Conservation (phyloP, 2,888 invertebrate genomes). For the Augiades crinisus region DNA sequence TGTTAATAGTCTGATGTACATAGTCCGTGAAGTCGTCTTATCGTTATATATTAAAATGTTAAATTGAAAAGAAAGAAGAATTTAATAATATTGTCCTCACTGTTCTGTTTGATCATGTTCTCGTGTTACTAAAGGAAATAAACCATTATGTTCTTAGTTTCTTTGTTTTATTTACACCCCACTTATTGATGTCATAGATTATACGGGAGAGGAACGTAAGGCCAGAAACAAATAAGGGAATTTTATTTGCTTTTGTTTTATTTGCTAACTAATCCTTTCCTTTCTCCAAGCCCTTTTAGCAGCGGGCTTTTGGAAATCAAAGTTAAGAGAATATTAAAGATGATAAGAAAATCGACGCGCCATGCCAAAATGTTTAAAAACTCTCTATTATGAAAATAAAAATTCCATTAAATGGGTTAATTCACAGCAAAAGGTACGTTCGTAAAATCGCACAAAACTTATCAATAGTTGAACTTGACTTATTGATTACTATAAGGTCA, state of each 20-base stretch:
- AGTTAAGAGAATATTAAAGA: background rate
- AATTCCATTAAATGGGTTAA: no score
- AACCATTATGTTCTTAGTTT: background rate
- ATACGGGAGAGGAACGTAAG: conserved; percentile 6
- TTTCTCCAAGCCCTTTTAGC: conserved; percentile 41
- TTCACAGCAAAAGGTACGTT: no score
- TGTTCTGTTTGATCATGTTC: background rate
- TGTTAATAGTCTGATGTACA: no score
- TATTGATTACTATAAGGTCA: no score
- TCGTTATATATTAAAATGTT: no score
- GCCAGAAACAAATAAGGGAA: conserved; percentile 39
- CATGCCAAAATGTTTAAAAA: no score
- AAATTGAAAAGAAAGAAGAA: background rate
- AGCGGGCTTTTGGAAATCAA: conserved; percentile 41
- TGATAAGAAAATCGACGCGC: no score
- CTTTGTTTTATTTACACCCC: conserved; percentile 45
- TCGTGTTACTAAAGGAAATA: background rate
- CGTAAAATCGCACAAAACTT: no score
- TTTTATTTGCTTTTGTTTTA: conserved; percentile 48
- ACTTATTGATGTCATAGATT: conserved; percentile 39
- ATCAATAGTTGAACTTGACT: no score
- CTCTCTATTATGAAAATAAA: no score
- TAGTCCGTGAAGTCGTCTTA: background rate
- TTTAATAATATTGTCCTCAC: background rate
- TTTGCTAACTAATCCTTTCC: conserved; percentile 48